phyloP scores from a whole-genome alignment of 92 coral and sea anemone species.

The Phymanthus crucifer region DNA sequence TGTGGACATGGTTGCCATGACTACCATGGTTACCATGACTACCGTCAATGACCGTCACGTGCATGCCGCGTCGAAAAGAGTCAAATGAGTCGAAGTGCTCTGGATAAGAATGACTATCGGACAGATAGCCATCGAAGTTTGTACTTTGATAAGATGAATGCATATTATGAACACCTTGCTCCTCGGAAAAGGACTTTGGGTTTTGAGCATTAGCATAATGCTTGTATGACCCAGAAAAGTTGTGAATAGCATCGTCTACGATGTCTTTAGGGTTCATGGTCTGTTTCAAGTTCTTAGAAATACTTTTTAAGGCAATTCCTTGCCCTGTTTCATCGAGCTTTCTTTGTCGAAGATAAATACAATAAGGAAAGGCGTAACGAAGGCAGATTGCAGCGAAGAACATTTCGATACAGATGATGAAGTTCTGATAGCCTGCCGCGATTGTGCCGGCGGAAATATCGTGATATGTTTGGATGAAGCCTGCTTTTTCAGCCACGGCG shows the following conservation, averaged over 20 bases:
- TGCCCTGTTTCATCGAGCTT: constrained; percentile 90
- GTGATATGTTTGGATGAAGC: constrained; percentile 83
- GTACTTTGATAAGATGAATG: constrained; percentile 72
- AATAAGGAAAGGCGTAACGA: constrained; percentile 92
- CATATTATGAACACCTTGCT: constrained; percentile 30
- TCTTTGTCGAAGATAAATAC: constrained; percentile 82
- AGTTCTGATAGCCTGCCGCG: constrained; percentile 95
- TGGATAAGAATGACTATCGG: constrained; percentile 11
- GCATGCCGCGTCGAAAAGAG: constrained; percentile 80
- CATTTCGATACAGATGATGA: constrained; percentile 95
- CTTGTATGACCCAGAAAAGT: constrained; percentile 92
- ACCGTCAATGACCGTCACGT: constrained; percentile 80
- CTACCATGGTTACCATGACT: constrained; percentile 39
- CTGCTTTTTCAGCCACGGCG: constrained; percentile 90
- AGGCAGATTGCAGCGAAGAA: constrained; percentile 95
- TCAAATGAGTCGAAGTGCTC: constrained; percentile 54
- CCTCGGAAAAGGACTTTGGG: constrained; percentile 53
- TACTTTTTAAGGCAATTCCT: constrained; percentile 92
- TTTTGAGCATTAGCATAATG: constrained; percentile 92
- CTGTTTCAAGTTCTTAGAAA: constrained; percentile 88
- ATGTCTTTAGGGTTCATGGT: constrained; percentile 97
- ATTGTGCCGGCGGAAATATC: constrained; percentile 95
- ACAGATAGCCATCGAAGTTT: constrained; percentile 39
- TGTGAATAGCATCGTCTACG: constrained; percentile 97
- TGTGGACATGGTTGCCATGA: constrained; percentile 46